Conservation (phyloP, 2,888 invertebrate genomes). For the Cremastinae sp. region DNA sequence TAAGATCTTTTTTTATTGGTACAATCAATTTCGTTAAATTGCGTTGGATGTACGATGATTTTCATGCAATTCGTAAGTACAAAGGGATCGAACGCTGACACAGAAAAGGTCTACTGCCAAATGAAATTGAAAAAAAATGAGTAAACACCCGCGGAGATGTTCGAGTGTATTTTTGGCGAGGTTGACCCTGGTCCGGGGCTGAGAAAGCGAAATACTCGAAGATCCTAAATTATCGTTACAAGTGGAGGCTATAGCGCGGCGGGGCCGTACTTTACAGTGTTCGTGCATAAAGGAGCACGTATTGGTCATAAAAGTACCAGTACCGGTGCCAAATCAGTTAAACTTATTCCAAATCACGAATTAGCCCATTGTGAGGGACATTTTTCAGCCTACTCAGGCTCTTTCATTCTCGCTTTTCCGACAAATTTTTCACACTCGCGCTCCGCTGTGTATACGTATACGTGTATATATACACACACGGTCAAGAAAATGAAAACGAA, state of each 20-base stretch:
- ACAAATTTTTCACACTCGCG: background rate
- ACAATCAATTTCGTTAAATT: too few relatives aligned
- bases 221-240: slow-evolving; percentile 51
- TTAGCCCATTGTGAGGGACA: slow-evolving; percentile 68
- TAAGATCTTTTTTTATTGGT: too few relatives aligned
- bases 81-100: too few relatives aligned
- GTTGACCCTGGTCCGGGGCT: slow-evolving; percentile 29
- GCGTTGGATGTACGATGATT: too few relatives aligned
- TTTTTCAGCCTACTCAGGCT: slow-evolving; percentile 66
- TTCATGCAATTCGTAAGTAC: too few relatives aligned
- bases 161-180: background rate
- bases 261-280: slow-evolving; percentile 1
- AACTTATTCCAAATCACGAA: slow-evolving; percentile 77
- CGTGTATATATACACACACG: slow-evolving; percentile 52
- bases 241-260: background rate
- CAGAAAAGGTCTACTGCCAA: too few relatives aligned
- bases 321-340: slow-evolving; percentile 67
- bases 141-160: too few relatives aligned
- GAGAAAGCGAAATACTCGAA: background rate
- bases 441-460: slow-evolving; percentile 66
- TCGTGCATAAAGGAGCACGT: slow-evolving; percentile 16
- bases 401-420: background rate
- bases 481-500: slow-evolving; percentile 46
- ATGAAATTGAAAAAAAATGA: background rate
- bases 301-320: slow-evolving; percentile 57